A percentile compares a stretch with the other conserved stretches of the same genome.
Conservation (phyloP, 2,113 vertebrate genomes). For the Coptodon rendalli region DNA sequence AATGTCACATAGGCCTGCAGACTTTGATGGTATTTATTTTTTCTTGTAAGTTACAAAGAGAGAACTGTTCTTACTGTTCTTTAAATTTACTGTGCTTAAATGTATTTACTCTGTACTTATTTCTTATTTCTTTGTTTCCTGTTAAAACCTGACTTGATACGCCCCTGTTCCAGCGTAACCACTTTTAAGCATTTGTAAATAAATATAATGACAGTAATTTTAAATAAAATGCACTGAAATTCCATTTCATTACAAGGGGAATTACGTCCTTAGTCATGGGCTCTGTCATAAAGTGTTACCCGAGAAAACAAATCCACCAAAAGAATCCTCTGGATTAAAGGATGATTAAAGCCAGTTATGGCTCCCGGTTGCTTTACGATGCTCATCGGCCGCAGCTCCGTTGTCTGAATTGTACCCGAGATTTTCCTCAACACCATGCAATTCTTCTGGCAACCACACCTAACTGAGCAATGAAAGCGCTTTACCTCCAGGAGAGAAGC, state of each 20-base stretch:
- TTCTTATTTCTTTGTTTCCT: not conserved
- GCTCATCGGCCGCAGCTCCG: not conserved
- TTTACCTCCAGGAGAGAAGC: conserved; percentile 38
- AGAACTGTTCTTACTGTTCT: not conserved
- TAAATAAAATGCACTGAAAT: not conserved
- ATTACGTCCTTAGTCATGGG: not conserved
- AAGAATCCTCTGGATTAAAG: conserved; percentile 1
- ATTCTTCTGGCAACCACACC: conserved; percentile 34
- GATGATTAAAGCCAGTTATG: not conserved
- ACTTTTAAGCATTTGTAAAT: not conserved
- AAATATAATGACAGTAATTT: not conserved
- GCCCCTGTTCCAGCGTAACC: not conserved
- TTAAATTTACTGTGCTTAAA: not conserved
- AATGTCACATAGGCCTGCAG: not conserved
- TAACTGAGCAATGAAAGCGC: conserved; percentile 22
- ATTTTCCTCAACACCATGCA: conserved; percentile 10
- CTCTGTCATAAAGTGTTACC: not conserved
- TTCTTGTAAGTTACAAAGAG: not conserved
- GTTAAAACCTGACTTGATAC: not conserved
- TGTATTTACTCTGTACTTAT: not conserved
- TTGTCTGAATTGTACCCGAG: not conserved
- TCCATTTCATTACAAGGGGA: not conserved
- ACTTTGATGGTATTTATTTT: not conserved
- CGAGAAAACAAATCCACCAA: not conserved
- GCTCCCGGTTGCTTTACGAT: not conserved